phyloP scores from a whole-genome alignment of 2,888 invertebrate species.

The Eristalis intricaria region DNA sequence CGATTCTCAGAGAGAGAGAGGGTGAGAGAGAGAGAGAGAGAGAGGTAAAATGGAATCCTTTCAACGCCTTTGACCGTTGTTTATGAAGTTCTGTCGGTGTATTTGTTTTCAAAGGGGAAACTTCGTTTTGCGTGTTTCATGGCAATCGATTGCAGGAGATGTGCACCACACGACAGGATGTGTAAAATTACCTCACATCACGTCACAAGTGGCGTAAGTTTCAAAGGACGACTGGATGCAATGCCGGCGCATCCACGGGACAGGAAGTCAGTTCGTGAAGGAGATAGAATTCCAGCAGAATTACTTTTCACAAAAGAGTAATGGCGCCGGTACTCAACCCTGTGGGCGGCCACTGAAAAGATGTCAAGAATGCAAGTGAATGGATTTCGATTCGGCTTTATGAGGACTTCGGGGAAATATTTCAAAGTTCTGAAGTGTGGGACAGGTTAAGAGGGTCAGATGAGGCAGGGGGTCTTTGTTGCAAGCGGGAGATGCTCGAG shows the following conservation, averaged over 20 bases:
- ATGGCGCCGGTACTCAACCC: background rate
- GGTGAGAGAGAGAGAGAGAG: background rate
- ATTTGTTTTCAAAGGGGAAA: background rate
- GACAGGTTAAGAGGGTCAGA: too few relatives aligned
- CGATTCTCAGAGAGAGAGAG: background rate
- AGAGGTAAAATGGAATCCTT: background rate
- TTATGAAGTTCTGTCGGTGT: background rate
- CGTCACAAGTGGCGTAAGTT: background rate
- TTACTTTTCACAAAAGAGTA: background rate
- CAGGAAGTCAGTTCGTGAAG: background rate
- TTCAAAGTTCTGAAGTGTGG: background rate
- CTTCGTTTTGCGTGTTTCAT: background rate
- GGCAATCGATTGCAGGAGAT: background rate
- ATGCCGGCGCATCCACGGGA: background rate
- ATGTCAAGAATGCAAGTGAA: background rate
- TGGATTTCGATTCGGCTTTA: background rate
- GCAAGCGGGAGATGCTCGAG: too few relatives aligned
- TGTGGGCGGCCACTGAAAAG: background rate
- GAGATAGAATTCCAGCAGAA: background rate
- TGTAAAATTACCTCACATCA: background rate
- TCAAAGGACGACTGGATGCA: background rate
- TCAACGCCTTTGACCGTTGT: conserved; percentile 11
- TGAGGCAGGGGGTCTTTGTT: too few relatives aligned
- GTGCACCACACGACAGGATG: background rate
- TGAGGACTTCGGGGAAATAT: background rate